Conservation (phyloP, 2,888 invertebrate species). For the Linnaemya vulpina region DNA sequence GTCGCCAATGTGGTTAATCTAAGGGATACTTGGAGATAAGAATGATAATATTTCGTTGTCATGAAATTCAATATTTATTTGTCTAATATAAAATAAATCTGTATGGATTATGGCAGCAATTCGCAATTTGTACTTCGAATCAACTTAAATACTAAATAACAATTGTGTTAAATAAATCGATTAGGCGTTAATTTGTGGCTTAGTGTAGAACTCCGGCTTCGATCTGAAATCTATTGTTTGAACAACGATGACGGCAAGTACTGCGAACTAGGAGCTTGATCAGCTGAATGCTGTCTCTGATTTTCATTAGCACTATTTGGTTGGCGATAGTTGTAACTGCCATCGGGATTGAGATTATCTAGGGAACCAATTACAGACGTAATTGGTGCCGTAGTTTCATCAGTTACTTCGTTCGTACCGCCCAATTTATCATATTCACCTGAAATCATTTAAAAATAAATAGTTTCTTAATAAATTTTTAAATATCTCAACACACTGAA, state of each 20-base stretch:
- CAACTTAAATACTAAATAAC: conserved; percentile 58
- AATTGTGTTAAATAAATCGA: conserved; percentile 13
- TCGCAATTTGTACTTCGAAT: conserved; percentile 34
- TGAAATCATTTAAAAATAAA: conserved; percentile 47
- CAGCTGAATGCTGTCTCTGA: not conserved
- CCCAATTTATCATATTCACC: conserved; percentile 81
- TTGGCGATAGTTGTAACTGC: conserved; percentile 77
- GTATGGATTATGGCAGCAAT: conserved; percentile 35
- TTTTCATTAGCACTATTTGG: not conserved
- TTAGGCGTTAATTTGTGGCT: conserved; percentile 16
- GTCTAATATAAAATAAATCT: conserved; percentile 16
- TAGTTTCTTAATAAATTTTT: not conserved
- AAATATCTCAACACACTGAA: not conserved
- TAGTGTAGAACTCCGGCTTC: not conserved
- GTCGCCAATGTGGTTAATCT: too few species aligned
- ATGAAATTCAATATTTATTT: conserved; percentile 14
- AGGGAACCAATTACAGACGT: conserved; percentile 79
- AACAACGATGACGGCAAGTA: conserved; percentile 78
- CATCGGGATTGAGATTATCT: conserved; percentile 74
- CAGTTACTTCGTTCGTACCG: conserved; percentile 79
- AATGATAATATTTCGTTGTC: too few species aligned
- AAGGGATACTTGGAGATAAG: too few species aligned
- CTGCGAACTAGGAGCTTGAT: conserved; percentile 74
- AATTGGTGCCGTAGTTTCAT: conserved; percentile 79
- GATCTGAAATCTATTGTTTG: conserved; percentile 24